phyloP scores from a whole-genome alignment of 2,888 invertebrate genomes.

The Prosopocoilus inquinatus region DNA sequence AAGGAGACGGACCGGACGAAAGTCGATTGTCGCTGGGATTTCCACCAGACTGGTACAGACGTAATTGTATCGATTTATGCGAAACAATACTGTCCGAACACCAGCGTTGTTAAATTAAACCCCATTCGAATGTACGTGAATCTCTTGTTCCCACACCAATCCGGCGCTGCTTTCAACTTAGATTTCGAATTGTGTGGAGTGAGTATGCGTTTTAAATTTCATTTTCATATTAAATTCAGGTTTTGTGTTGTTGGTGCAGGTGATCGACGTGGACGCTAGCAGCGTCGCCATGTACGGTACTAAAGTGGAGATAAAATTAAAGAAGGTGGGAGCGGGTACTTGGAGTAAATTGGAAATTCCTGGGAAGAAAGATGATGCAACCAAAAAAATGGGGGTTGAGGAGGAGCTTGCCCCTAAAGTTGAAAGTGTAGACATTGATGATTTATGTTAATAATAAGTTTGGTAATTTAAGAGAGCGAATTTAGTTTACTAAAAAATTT shows the following conservation, averaged over 20 bases:
- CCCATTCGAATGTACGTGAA: constrained; percentile 75
- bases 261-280: constrained; percentile 70
- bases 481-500: too few relatives aligned
- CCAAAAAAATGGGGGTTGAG: constrained; percentile 40
- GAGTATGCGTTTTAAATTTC: constrained; percentile 43
- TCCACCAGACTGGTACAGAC: constrained; percentile 88
- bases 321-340: constrained; percentile 78
- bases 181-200: constrained; percentile 83
- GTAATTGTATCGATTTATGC: constrained; percentile 89
- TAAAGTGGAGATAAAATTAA: constrained; percentile 90
- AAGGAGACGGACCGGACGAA: constrained; percentile 60
- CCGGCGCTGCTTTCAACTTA: constrained; percentile 67
- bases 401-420: constrained; percentile 53
- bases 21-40: constrained; percentile 81
- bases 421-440: constrained; percentile 73
- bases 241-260: constrained; percentile 52
- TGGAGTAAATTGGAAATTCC: constrained; percentile 79
- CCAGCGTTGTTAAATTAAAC: constrained; percentile 76
- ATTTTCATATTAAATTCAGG: constrained; percentile 3
- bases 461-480: background rate
- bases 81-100: constrained; percentile 80
- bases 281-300: constrained; percentile 78
- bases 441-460: constrained; percentile 51
- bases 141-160: constrained; percentile 76
- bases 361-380: constrained; percentile 32